Evolutionary conservation across 2,113 vertebrate genomes (phyloP).

Genomic region (Marmota monax): DNA sequence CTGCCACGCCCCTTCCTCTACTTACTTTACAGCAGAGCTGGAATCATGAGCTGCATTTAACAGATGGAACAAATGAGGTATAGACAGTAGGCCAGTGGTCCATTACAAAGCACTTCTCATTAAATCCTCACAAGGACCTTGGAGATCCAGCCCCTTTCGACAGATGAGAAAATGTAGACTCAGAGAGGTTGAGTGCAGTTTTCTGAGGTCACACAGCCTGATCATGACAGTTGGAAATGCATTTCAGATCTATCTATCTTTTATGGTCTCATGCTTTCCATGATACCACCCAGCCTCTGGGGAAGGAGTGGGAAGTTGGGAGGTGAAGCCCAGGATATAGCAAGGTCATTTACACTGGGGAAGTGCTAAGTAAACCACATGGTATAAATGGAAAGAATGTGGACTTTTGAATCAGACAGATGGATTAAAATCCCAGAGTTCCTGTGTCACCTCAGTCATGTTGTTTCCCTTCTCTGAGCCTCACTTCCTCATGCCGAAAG

Average conservation of each 20-base stretch:
- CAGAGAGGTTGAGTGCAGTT: neutral
- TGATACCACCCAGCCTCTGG: neutral
- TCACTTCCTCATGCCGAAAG: neutral
- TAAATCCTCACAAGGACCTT: neutral
- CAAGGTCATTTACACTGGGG: neutral
- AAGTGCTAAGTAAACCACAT: neutral
- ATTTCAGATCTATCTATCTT: slow-evolving; percentile 14
- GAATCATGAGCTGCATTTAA: neutral
- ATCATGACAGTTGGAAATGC: neutral
- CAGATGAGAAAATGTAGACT: slow-evolving; percentile 30
- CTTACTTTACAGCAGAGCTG: neutral
- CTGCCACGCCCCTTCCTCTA: neutral
- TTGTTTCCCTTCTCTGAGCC: neutral
- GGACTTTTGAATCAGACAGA: neutral
- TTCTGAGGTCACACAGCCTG: slow-evolving; percentile 41
- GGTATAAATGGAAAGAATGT: neutral
- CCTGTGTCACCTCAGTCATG: neutral
- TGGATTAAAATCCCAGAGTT: neutral
- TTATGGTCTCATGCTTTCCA: neutral
- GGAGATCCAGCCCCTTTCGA: neutral
- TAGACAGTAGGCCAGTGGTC: neutral
- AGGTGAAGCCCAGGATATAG: neutral
- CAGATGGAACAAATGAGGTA: neutral
- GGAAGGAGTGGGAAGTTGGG: neutral
- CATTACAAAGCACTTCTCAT: neutral